phyloP scores from a whole-genome alignment of 1,140 invertebrate species.

The Brachionus manjavacas region DNA sequence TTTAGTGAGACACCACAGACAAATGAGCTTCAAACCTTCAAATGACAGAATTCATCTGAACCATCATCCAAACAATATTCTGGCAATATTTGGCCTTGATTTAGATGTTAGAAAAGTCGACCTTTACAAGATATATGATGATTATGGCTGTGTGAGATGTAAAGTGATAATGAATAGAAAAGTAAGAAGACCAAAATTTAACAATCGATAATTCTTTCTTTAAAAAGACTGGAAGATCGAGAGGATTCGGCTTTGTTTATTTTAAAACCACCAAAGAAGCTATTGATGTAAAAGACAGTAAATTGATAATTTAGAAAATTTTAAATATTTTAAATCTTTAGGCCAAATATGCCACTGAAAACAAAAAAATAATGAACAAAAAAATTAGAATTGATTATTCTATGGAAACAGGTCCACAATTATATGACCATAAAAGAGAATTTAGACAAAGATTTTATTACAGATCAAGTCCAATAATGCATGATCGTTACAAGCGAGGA shows the following conservation, averaged over 20 bases:
- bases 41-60: neutral
- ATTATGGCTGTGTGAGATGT: neutral
- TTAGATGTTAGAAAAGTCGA: neutral
- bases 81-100: constrained; percentile 16
- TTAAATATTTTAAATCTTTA: neutral
- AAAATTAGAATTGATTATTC: constrained; percentile 28
- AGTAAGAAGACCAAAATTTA: neutral
- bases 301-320: neutral
- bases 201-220: neutral
- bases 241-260: constrained; percentile 21
- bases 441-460: neutral
- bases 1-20: neutral
- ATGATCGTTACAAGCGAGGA: neutral
- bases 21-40: neutral
- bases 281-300: neutral
- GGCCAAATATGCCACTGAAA: neutral
- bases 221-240: neutral
- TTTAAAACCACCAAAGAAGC: neutral
- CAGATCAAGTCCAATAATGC: neutral
- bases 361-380: neutral
- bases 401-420: neutral
- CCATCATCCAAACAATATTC: neutral
- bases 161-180: neutral
- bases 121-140: neutral
- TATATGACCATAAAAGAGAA: neutral